phyloP scores from a whole-genome alignment of 2,888 invertebrate genomes.

The Tridacna gigas region DNA sequence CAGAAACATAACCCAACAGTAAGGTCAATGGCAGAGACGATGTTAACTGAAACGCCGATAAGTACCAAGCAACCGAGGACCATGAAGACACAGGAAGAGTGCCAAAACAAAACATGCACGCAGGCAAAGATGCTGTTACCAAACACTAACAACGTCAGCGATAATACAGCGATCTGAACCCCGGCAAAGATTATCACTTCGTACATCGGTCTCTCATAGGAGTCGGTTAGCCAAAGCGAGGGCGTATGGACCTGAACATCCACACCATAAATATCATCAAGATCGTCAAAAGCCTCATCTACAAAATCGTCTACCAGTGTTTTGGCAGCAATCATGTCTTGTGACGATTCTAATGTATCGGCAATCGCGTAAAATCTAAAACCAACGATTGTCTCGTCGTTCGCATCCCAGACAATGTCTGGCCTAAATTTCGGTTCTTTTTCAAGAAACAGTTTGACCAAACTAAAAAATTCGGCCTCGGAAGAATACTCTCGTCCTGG shows the following conservation, averaged over 20 bases:
- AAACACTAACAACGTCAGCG: slow-evolving; percentile 10
- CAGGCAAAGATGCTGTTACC: slow-evolving; percentile 26
- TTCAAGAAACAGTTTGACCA: slow-evolving; percentile 18
- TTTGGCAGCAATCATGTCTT: slow-evolving; percentile 39
- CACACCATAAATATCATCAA: slow-evolving; percentile 38
- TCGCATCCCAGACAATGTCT: slow-evolving; percentile 36
- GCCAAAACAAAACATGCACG: slow-evolving; percentile 37
- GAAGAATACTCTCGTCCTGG: slow-evolving; percentile 22
- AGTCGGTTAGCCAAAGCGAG: slow-evolving; percentile 46
- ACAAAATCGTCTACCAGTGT: slow-evolving; percentile 30
- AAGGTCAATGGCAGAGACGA: slow-evolving; percentile 42
- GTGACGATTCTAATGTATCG: slow-evolving; percentile 27
- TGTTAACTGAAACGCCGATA: slow-evolving; percentile 42
- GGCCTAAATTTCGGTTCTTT: slow-evolving; percentile 32
- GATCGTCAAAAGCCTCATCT: slow-evolving; percentile 35
- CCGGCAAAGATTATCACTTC: slow-evolving; percentile 40
- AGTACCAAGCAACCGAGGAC: slow-evolving; percentile 37
- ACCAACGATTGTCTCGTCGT: slow-evolving; percentile 17
- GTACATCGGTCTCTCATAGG: slow-evolving; percentile 45
- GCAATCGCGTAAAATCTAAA: slow-evolving; percentile 51
- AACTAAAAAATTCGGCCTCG: slow-evolving; percentile 23
- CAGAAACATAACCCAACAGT: slow-evolving; percentile 31
- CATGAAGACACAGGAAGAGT: slow-evolving; percentile 32
- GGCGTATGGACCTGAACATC: slow-evolving; percentile 39
- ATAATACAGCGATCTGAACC: slow-evolving; percentile 33